Base-by-base conservation (phyloP, 1,140 invertebrate genomes). In the Acyrthosiphon pisum region DNA sequence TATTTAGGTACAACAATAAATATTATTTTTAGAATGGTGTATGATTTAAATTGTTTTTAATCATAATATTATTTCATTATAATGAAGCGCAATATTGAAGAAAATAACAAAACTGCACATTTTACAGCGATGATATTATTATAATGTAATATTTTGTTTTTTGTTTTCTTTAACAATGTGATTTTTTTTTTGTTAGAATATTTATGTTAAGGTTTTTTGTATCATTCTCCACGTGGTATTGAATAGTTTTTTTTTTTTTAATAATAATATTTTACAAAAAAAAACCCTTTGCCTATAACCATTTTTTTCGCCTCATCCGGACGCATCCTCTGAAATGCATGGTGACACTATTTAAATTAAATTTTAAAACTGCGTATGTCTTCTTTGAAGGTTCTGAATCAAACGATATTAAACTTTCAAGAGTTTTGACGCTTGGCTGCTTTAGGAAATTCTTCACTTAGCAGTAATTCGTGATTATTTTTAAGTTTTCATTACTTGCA, bases 381-480 rank as follows among this genome's bases (percentile, higher is more conserved):
- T 91, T 91, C 89, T 44, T 68, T 44, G 60, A 91, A 44, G 30
- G 41, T 35, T 30, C 22, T 68, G 6, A 68, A 91, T 91, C 23
- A 41, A 91, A 68, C 56, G 48, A 53, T 91, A 91, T 91, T 68
- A 68, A 91, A 91, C 90, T 44, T 44, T 91, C 35, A 41, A 91
- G 90, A 30, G 35, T 76, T 41, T 46, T 68, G 90, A n/a, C 26
- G 37, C 41, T 76, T 18, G 30, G 41, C 30, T 46, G 90, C 37
- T 46, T 41, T 44, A 37, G 0, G 20, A 30, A 68, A n/a, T 91
- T 68, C 53, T 91, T 68, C 37, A 26, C 9, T 91, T n/a, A 90
- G 20, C 30, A 35, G 37, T 44, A 37, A 60, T 41, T 90, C 26
- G 23, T 60, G 37, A 60, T 60, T 60, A 18, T 90, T 90, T 60